A percentile compares a stretch with the other conserved stretches of the same genome.
These are phyloP conservation scores for Mythimna impura DNA, from an alignment of 2,888 invertebrate species.

Conservation along the genomic window DNA sequence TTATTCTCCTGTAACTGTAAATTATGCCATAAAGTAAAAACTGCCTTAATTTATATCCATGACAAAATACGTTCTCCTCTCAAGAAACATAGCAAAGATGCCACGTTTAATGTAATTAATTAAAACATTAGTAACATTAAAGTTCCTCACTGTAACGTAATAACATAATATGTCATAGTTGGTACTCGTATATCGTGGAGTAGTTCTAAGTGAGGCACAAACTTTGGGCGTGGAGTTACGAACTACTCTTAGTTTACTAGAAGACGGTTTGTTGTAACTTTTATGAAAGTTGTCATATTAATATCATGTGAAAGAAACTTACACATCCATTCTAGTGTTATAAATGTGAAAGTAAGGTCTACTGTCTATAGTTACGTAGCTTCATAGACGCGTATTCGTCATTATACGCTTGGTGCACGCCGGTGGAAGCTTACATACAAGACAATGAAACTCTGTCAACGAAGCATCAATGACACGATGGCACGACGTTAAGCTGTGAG, in stretches of 20 bases:
- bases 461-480: too few relatives aligned
- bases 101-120: slow-evolving; percentile 1
- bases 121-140: slow-evolving; percentile 5
- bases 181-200: not conserved
- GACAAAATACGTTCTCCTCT: not conserved
- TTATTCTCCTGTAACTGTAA: too few relatives aligned
- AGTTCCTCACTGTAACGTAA: slow-evolving; percentile 13
- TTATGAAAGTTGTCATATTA: slow-evolving; percentile 5
- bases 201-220: slow-evolving; percentile 25
- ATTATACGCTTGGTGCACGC: too few relatives aligned
- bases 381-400: too few relatives aligned
- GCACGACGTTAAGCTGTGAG: too few relatives aligned
- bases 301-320: not conserved
- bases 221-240: slow-evolving; percentile 32
- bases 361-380: too few relatives aligned
- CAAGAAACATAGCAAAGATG: not conserved
- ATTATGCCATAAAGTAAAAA: not conserved
- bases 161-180: slow-evolving; percentile 9
- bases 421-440: too few relatives aligned
- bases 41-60: not conserved
- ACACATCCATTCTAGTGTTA: not conserved
- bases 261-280: slow-evolving; percentile 6
- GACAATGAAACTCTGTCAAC: too few relatives aligned
- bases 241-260: slow-evolving; percentile 23
- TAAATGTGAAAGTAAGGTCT: too few relatives aligned